Conservation (phyloP, 2,797 vertebrate species). For the Netta rufina region DNA sequence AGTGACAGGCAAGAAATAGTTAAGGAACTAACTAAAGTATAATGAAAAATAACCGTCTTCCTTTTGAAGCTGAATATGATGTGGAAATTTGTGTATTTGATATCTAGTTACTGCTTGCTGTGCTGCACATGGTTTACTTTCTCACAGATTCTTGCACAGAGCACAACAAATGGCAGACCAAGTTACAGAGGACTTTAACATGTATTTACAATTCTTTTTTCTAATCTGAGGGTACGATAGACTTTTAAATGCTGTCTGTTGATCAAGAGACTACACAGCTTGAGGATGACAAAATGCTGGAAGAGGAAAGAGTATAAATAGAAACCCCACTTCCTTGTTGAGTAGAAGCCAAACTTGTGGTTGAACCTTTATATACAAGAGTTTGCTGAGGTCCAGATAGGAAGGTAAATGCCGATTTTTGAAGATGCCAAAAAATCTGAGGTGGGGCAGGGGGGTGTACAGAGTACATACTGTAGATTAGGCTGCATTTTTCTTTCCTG, state of each 20-base stretch:
- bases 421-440: neutral
- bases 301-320: slow-evolving; percentile 68
- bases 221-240: neutral
- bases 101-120: neutral
- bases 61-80: slow-evolving; percentile 7
- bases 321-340: slow-evolving; percentile 63
- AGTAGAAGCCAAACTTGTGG: slow-evolving; percentile 55
- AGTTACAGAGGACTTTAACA: neutral
- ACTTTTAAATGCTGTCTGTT: slow-evolving; percentile 8
- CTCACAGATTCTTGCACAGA: neutral
- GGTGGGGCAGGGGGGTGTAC: neutral
- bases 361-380: slow-evolving; percentile 15
- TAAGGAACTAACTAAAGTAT: neutral
- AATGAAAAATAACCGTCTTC: neutral
- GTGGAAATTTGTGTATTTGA: neutral
- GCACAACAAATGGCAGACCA: neutral
- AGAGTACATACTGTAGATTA: neutral
- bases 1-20: neutral
- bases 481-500: neutral
- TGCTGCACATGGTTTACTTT: neutral
- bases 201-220: slow-evolving; percentile 5
- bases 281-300: slow-evolving; percentile 59
- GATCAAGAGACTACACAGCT: slow-evolving; percentile 13
- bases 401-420: slow-evolving; percentile 4
- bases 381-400: neutral